Percentiles rank a stretch among this genome's conserved stretches.
These are phyloP conservation scores for Psittacula derbiana DNA, from an alignment of 2,797 vertebrate species.

Conservation along the genomic window DNA sequence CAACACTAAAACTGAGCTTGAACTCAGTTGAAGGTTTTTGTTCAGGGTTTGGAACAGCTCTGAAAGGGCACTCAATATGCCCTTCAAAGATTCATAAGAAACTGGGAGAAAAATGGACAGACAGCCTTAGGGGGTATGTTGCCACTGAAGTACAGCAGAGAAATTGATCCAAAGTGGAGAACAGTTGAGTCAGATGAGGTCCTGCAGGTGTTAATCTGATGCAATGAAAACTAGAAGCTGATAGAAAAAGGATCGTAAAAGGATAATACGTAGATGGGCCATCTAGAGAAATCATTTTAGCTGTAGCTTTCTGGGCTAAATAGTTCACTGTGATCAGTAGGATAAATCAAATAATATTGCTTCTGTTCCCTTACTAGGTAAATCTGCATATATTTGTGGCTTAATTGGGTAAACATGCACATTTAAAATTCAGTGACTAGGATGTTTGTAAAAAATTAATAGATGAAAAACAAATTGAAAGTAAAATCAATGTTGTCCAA, in stretches of 20 bases:
- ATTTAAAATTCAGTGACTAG: background rate
- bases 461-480: background rate
- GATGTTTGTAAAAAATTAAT: background rate
- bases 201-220: background rate
- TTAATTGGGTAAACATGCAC: background rate
- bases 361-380: background rate
- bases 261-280: background rate
- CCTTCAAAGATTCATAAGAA: background rate
- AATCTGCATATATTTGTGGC: background rate
- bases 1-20: background rate
- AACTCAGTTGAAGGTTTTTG: background rate
- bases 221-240: background rate
- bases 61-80: background rate
- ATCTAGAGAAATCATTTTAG: background rate
- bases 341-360: background rate
- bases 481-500: background rate
- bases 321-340: background rate
- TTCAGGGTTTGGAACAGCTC: background rate
- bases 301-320: background rate
- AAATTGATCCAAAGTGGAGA: background rate
- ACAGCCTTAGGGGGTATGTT: background rate
- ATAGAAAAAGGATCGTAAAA: background rate
- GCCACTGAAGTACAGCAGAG: background rate
- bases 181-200: background rate
- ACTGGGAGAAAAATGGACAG: background rate